These are phyloP conservation scores for Hozukius guyotensis DNA, from an alignment of 2,797 vertebrate species.

Conservation along the genomic window DNA sequence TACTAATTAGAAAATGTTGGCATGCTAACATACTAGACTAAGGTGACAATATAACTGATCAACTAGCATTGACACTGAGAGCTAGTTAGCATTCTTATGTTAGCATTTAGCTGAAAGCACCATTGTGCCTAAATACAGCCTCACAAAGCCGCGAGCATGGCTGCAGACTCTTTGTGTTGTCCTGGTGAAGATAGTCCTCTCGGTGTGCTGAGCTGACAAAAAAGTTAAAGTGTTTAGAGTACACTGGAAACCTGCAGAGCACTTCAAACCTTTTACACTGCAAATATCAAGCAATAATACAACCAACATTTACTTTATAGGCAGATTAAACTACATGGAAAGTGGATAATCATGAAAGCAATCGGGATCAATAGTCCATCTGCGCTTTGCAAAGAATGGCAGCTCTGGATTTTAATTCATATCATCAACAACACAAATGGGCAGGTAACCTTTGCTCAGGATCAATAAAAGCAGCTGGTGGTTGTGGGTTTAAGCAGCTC, in stretches of 20 bases:
- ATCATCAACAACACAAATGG: background rate
- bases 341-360: background rate
- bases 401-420: background rate
- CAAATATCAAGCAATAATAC: background rate
- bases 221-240: background rate
- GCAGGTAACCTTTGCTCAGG: background rate
- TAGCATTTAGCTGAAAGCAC: background rate
- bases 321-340: background rate
- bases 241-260: background rate
- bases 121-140: too few relatives aligned
- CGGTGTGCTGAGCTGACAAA: background rate
- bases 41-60: background rate
- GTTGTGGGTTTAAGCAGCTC: background rate
- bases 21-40: too few relatives aligned
- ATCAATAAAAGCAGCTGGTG: background rate
- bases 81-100: background rate
- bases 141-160: too few relatives aligned
- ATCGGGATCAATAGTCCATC: background rate
- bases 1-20: too few relatives aligned
- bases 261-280: background rate
- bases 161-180: background rate
- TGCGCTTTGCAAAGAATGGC: background rate
- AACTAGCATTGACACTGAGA: background rate
- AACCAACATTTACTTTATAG: background rate
- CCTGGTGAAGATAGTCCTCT: background rate